Evolutionary conservation across 2,888 invertebrate species (phyloP).

Genomic region (Himalopsyche kuldschensis): DNA sequence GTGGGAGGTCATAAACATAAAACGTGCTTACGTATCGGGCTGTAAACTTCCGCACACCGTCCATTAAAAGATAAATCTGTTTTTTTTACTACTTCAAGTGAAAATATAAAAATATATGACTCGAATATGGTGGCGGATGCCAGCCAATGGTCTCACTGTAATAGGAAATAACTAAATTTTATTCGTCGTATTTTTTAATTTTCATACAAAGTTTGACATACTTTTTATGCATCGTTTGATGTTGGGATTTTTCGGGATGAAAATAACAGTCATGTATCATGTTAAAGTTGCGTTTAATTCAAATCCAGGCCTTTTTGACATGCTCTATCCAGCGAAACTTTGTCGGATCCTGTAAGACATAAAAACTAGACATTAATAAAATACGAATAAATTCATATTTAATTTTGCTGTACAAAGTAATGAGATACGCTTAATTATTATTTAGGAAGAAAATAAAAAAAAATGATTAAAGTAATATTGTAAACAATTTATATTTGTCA

Average conservation of each 20-base stretch:
- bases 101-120: conserved; percentile 18
- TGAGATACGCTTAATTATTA: too few relatives aligned
- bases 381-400: too few relatives aligned
- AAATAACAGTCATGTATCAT: too few relatives aligned
- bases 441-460: too few relatives aligned
- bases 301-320: too few relatives aligned
- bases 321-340: too few relatives aligned
- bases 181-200: neutral
- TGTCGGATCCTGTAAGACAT: too few relatives aligned
- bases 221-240: neutral
- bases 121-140: neutral
- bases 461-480: too few relatives aligned
- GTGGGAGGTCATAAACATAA: conserved; percentile 32
- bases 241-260: neutral
- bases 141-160: neutral
- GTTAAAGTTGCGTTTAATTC: too few relatives aligned
- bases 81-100: conserved; percentile 21
- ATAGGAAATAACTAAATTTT: conserved; percentile 12
- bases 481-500: too few relatives aligned
- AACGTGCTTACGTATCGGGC: conserved; percentile 35
- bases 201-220: neutral
- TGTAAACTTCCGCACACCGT: conserved; percentile 28
- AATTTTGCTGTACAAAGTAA: too few relatives aligned
- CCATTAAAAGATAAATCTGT: conserved; percentile 31
- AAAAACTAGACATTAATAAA: too few relatives aligned